A percentile compares a stretch with the other conserved stretches of the same genome.
Conservation (phyloP, 2,113 vertebrate species). For the Chascanopsetta lugubris region DNA sequence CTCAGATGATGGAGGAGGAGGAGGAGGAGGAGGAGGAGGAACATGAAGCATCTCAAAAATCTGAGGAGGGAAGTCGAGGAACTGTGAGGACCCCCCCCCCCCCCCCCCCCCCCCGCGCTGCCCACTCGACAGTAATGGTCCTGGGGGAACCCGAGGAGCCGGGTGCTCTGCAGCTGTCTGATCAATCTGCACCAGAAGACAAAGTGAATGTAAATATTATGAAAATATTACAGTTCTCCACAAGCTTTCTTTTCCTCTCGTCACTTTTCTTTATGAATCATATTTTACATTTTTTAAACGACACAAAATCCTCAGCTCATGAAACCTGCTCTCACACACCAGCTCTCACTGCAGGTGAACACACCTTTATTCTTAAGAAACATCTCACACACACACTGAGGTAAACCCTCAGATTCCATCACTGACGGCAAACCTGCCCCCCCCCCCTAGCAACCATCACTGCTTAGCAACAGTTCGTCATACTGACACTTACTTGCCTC, state of each 20-base stretch:
- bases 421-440: slow-evolving; percentile 59
- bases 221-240: slow-evolving; percentile 3
- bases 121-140: slow-evolving; percentile 31
- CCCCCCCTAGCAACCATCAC: slow-evolving; percentile 74
- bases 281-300: neutral
- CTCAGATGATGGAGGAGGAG: neutral
- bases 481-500: slow-evolving; percentile 57
- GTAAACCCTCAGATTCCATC: slow-evolving; percentile 70
- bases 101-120: slow-evolving; percentile 34
- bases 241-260: neutral
- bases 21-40: neutral
- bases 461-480: slow-evolving; percentile 81
- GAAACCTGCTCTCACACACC: neutral
- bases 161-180: slow-evolving; percentile 31
- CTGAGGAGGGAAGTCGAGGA: slow-evolving; percentile 15
- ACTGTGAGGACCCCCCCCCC: slow-evolving; percentile 36
- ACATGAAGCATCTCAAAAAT: neutral
- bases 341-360: neutral
- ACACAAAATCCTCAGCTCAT: neutral
- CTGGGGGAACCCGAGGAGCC: slow-evolving; percentile 40
- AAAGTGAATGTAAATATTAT: slow-evolving; percentile 28
- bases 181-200: slow-evolving; percentile 24
- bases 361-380: neutral
- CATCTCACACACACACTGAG: slow-evolving; percentile 26
- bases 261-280: slow-evolving; percentile 15